Conservation (phyloP, 2,113 vertebrate species). For the Bostrychus sinensis region DNA sequence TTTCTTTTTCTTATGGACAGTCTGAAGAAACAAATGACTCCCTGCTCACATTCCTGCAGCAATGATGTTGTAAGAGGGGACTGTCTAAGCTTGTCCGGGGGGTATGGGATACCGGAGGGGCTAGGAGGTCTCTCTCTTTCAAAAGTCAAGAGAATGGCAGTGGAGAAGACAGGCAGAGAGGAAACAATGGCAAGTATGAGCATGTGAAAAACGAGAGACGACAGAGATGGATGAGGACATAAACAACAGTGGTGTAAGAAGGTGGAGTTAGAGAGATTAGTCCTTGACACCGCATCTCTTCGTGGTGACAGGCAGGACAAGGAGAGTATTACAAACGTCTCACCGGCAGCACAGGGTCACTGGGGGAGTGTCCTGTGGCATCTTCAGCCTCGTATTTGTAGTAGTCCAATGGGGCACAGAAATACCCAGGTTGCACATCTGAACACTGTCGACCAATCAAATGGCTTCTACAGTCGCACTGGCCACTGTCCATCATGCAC, state of each 20-base stretch:
- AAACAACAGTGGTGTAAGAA: not conserved
- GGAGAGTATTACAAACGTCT: slow-evolving; percentile 43
- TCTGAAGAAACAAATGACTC: too few species aligned
- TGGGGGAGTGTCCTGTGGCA: slow-evolving; percentile 68
- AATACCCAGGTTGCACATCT: slow-evolving; percentile 85
- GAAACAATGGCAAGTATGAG: not conserved
- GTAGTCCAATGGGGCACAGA: slow-evolving; percentile 86
- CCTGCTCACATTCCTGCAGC: slow-evolving; percentile 50
- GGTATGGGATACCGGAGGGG: slow-evolving; percentile 14
- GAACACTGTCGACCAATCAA: slow-evolving; percentile 83
- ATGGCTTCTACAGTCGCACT: slow-evolving; percentile 85
- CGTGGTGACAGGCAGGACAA: not conserved
- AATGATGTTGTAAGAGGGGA: slow-evolving; percentile 27
- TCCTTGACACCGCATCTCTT: not conserved
- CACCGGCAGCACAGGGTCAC: slow-evolving; percentile 79
- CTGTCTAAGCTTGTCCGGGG: slow-evolving; percentile 50
- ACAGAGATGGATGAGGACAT: slow-evolving; percentile 9
- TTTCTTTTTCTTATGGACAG: too few species aligned
- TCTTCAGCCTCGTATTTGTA: slow-evolving; percentile 85
- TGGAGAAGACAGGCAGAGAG: slow-evolving; percentile 9
- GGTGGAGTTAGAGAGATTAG: slow-evolving; percentile 2
- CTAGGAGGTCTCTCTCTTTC: not conserved
- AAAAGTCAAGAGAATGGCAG: not conserved
- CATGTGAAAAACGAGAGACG: slow-evolving; percentile 14
- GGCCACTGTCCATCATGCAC: slow-evolving; percentile 83